phyloP scores from a whole-genome alignment of 2,797 vertebrate species.

The Chrysocyon brachyurus region DNA sequence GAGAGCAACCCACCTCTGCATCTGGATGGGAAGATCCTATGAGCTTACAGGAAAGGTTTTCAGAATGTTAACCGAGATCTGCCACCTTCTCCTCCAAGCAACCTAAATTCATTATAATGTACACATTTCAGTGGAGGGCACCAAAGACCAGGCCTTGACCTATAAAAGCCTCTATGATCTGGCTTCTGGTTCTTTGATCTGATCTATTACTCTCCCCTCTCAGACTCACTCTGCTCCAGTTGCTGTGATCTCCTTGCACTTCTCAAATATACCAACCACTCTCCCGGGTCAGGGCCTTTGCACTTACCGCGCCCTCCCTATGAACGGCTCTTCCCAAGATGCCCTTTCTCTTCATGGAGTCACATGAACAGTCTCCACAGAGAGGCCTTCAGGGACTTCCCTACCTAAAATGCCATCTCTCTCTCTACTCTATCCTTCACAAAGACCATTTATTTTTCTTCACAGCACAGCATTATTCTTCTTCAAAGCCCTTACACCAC shows the following conservation, averaged over 20 bases:
- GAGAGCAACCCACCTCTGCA: not conserved
- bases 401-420: not conserved
- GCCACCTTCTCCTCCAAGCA: not conserved
- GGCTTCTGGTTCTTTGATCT: not conserved
- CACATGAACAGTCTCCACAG: not conserved
- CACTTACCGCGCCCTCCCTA: not conserved
- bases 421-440: not conserved
- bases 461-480: not conserved
- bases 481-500: not conserved
- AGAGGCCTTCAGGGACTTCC: not conserved
- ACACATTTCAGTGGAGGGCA: not conserved
- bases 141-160: rapidly evolving
- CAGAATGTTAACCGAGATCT: not conserved
- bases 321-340: not conserved
- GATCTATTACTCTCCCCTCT: not conserved
- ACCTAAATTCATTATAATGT: not conserved
- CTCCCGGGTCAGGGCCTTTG: not conserved
- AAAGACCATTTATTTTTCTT: not conserved
- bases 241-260: not conserved
- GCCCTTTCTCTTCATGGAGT: not conserved
- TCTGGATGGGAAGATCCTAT: not conserved
- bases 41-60: not conserved
- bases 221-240: not conserved
- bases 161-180: not conserved
- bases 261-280: not conserved